These are phyloP conservation scores for Armadillidium nasatum DNA, from an alignment of 1,140 invertebrate genomes.

Conservation along the genomic window DNA sequence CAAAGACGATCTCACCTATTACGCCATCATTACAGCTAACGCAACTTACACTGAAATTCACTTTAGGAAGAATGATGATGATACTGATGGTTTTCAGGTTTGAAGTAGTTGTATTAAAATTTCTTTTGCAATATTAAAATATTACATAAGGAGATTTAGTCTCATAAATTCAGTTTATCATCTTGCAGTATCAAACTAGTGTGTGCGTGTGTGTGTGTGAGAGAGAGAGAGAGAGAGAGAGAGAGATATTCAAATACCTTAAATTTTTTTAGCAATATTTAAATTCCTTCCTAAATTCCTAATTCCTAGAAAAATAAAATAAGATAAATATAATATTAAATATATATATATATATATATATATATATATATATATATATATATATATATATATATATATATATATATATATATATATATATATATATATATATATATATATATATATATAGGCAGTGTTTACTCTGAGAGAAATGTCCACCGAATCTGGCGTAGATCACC, in stretches of 20 bases:
- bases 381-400: conserved; percentile 12
- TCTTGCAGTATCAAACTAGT: too few relatives aligned
- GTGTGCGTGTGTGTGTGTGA: too few relatives aligned
- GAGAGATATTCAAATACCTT: too few relatives aligned
- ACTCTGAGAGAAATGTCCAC: background rate
- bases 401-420: conserved; percentile 16
- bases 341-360: conserved; percentile 18
- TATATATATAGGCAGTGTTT: background rate
- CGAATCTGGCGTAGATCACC: background rate
- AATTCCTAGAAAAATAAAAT: too few relatives aligned
- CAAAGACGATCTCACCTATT: too few relatives aligned
- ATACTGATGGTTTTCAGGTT: background rate
- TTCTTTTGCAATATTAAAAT: too few relatives aligned
- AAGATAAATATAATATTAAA: too few relatives aligned
- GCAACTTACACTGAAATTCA: background rate
- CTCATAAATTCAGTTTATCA: too few relatives aligned
- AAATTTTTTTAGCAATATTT: too few relatives aligned
- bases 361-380: background rate
- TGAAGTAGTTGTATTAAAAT: background rate
- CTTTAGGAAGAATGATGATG: background rate
- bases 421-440: conserved; percentile 13
- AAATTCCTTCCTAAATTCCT: too few relatives aligned
- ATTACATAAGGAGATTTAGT: too few relatives aligned
- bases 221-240: too few relatives aligned
- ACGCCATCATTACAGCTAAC: background rate